Evolutionary conservation across 2,797 vertebrate species (phyloP), one percentile per base, ranked within the genome.

Genomic region (Peromyscus nudipes): DNA sequence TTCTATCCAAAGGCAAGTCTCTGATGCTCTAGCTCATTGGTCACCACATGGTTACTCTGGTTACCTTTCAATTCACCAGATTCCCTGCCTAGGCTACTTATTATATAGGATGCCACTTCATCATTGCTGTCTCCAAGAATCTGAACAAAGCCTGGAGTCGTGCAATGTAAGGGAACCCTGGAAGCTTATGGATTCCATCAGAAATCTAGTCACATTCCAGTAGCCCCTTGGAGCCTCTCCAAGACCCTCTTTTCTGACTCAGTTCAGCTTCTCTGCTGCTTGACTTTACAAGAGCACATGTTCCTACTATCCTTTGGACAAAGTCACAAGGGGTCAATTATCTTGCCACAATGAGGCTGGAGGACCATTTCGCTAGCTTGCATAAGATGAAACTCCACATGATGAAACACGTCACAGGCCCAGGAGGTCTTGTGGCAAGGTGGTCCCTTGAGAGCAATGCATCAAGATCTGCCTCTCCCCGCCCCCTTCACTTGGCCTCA

Each of bases 271-370:
- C 43, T 64, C 34, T 29, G 8, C 2, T 67, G 55, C 9, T 91
- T 40, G 14, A 83, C 43, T n/a, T 92, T 93, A 76, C 73, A 49
- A 29, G 49, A 77, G 21, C 0, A 96, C 57, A 86, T 60, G 67
- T 6, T 95, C 97, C 98, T 87, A 94, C 96, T 98, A 97, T 97
- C 96, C 98, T 98, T 98, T 98, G 97, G 98, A 97, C 98, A 97
- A 99, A 99, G 98, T 98, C 99, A 99, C 99, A 97, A 86, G 99
- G 99, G 99, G 96, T 99, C 99, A 99, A 99, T 99, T 99, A 99
- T 99, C 99, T 98, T 98, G 98, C 98, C 96, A 98, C 98, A 98
- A 98, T 95, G 97, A 97, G 98, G 98, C 97, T 85, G 55, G 92
- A 98, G 98, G 98, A 98, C 98, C 96, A 96, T 99, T 99, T 99